Base-by-base conservation (phyloP, 1,140 invertebrate species). In the Nephila pilipes region DNA sequence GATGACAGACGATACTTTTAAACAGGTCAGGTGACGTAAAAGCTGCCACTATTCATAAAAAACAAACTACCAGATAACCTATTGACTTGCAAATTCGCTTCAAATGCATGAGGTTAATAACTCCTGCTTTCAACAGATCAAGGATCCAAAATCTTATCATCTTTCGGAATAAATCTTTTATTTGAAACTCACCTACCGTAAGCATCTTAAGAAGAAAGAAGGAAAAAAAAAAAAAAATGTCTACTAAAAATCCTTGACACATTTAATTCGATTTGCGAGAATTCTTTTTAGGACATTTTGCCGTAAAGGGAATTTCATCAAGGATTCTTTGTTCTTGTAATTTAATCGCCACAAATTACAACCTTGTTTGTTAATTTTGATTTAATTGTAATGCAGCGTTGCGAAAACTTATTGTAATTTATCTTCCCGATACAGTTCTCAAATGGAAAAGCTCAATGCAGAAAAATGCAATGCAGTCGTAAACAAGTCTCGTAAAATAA, bases 271-370 rank as follows among this genome's bases (percentile, higher is more conserved):
- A 75, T 75, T 14, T 32, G 18, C 3, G 12, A 18, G 29, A 32
- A 32, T 75, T 36, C 16, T 75, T 75, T 75, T 75, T 36, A 36
- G 69, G 32, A 75, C 29, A 32, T 18, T 75, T 75, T 75, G 29
- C 18, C 22, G 16, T 18, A 20, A 75, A 75, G 18, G 20, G 4
- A 36, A 75, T 2, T n/a, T 22, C 22, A 75, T 75, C 69, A 75
- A 75, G 69, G 69, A 75, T 75, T 75, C 69, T 75, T 29, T 36
- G 69, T 75, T 75, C 32, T 75, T 32, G 29, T 36, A 32, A 75
- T 75, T 75, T 75, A 14, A 20, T 75, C 69, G 32, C 3, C 16
- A 14, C 3, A 36, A 75, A 75, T 36, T 14, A 14, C 69, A 75
- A 32, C 16, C 16, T 75, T 75, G 69, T 75, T 60, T 60, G 58